These are phyloP conservation scores for Tetramorium simillimum DNA, from an alignment of 1,140 invertebrate genomes.

Conservation along the genomic window DNA sequence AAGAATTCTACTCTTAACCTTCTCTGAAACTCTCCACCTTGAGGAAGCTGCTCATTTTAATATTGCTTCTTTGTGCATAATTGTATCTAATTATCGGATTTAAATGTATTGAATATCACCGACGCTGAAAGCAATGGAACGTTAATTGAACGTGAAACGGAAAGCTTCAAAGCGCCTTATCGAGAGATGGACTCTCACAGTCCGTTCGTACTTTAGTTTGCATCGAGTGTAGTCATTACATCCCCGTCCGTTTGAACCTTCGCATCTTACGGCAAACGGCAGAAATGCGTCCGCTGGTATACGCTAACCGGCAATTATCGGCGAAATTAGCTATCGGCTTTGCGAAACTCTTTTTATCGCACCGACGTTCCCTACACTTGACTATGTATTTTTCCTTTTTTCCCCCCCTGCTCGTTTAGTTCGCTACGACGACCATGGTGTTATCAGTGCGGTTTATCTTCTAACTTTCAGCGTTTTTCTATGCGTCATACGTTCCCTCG, in stretches of 20 bases:
- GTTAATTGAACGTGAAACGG: constrained; percentile 33
- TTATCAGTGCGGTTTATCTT: constrained; percentile 36
- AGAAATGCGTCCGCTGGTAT: neutral
- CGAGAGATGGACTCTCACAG: neutral
- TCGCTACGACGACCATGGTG: neutral
- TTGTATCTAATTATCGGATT: constrained; percentile 27
- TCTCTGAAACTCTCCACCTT: neutral
- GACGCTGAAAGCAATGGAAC: neutral
- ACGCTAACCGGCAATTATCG: constrained; percentile 7
- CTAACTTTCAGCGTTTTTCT: constrained; percentile 26
- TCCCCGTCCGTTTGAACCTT: constrained; percentile 8
- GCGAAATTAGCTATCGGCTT: constrained; percentile 26
- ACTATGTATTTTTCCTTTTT: neutral
- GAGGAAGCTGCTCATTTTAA: neutral
- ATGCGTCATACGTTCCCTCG: constrained; percentile 30
- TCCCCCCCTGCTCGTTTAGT: neutral
- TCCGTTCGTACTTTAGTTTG: constrained; percentile 3
- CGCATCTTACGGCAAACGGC: neutral
- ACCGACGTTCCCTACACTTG: neutral
- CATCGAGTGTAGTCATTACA: neutral
- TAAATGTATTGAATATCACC: neutral
- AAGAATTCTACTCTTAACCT: neutral
- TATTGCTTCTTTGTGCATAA: neutral
- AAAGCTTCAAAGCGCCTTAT: constrained; percentile 12
- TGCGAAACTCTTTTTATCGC: neutral